Evolutionary conservation across 2,888 invertebrate species (phyloP).

Genomic region (Micropterix aruncella): DNA sequence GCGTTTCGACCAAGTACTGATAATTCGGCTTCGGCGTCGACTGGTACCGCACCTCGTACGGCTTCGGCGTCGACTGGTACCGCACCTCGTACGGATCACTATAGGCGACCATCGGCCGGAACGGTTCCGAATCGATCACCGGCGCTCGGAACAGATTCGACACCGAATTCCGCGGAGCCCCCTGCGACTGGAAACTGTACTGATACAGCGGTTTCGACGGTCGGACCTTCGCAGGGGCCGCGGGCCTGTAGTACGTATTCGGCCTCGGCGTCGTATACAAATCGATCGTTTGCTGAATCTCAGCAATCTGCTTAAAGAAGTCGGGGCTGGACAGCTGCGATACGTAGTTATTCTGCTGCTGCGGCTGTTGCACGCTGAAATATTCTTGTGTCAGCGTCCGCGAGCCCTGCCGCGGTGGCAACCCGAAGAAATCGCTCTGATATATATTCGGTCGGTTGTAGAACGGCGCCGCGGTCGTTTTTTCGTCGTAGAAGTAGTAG

Average conservation of each 20-base stretch:
- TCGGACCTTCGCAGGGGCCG: constrained; percentile 24
- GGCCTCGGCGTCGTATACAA: constrained; percentile 43
- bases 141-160: constrained; percentile 30
- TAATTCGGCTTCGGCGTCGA: constrained; percentile 26
- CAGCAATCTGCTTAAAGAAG: constrained; percentile 51
- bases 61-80: constrained; percentile 26
- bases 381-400: constrained; percentile 37
- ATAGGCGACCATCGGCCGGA: constrained; percentile 48
- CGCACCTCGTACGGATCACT: constrained; percentile 33
- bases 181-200: constrained; percentile 54
- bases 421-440: constrained; percentile 28
- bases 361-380: constrained; percentile 35
- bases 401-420: constrained; percentile 37
- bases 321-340: constrained; percentile 30
- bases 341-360: constrained; percentile 23
- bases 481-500: constrained; percentile 56
- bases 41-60: constrained; percentile 27
- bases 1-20: constrained; percentile 33
- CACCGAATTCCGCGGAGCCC: constrained; percentile 32
- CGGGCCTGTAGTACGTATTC: constrained; percentile 21
- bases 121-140: constrained; percentile 43
- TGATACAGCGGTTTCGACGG: constrained; percentile 54
- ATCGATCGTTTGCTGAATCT: constrained; percentile 50
- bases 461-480: constrained; percentile 39
- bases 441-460: too few species aligned